phyloP scores from a whole-genome alignment of 1,140 invertebrate species.

The Bathynomus jamesi region DNA sequence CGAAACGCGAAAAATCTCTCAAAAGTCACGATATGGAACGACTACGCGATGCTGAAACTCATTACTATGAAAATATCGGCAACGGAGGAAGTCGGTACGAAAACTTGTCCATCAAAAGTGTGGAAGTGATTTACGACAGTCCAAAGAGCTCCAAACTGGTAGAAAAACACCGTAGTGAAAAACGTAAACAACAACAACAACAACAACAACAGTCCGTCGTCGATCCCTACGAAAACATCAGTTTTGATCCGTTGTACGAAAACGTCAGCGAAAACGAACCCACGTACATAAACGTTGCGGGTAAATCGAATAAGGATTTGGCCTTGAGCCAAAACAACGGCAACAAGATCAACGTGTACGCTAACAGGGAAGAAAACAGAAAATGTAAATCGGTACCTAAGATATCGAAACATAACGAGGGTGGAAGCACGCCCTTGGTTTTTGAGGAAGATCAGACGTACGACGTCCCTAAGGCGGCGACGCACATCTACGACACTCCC shows the following conservation, averaged over 20 bases:
- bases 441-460: slow-evolving; percentile 21
- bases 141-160: slow-evolving; percentile 22
- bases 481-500: slow-evolving; percentile 36
- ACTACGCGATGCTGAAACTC: background rate
- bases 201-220: slow-evolving; percentile 6
- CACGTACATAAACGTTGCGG: slow-evolving; percentile 34
- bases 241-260: slow-evolving; percentile 31
- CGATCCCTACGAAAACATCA: slow-evolving; percentile 30
- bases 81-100: slow-evolving; percentile 28
- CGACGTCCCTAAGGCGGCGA: slow-evolving; percentile 34
- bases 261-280: slow-evolving; percentile 35
- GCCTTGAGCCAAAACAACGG: background rate
- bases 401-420: background rate
- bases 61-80: slow-evolving; percentile 33
- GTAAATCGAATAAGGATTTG: background rate
- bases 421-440: background rate
- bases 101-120: slow-evolving; percentile 26
- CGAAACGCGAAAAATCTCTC: background rate
- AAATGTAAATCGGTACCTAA: background rate
- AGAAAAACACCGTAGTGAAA: background rate
- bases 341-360: slow-evolving; percentile 12
- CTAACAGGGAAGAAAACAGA: slow-evolving; percentile 12
- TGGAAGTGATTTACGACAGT: slow-evolving; percentile 36
- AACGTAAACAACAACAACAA: slow-evolving; percentile 15
- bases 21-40: slow-evolving; percentile 1